Evolutionary conservation across 2,888 invertebrate species (phyloP).

Genomic region (Apamea sordens): DNA sequence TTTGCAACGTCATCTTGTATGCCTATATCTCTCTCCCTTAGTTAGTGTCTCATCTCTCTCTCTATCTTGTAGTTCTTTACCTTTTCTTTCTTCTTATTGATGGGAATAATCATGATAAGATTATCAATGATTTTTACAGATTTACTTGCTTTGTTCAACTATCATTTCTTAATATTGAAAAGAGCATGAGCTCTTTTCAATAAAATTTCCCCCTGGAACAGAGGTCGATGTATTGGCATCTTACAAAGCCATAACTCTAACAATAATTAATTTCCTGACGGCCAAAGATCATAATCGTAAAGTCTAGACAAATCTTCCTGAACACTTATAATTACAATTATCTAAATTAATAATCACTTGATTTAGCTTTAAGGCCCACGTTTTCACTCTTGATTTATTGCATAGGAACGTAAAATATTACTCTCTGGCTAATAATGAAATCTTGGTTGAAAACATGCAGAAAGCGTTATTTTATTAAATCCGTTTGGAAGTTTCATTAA

Average conservation of each 20-base stretch:
- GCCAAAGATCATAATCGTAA: slow-evolving; percentile 20
- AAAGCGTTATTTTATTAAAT: too few species aligned
- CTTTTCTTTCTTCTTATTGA: neutral
- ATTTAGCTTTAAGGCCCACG: slow-evolving; percentile 7
- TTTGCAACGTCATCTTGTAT: neutral
- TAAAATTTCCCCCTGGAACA: neutral
- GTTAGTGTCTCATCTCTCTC: too few species aligned
- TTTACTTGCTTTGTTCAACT: neutral
- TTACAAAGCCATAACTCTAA: slow-evolving; percentile 12
- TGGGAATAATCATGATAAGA: neutral
- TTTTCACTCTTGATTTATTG: slow-evolving; percentile 36
- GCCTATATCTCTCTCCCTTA: too few species aligned
- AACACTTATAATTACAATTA: slow-evolving; percentile 34
- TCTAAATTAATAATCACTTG: slow-evolving; percentile 42
- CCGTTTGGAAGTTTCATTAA: too few species aligned
- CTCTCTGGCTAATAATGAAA: neutral
- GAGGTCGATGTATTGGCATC: neutral
- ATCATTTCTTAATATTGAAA: neutral
- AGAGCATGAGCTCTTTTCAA: neutral
- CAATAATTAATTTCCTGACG: slow-evolving; percentile 33
- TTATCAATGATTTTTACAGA: neutral
- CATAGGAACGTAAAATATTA: neutral
- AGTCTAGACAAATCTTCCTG: slow-evolving; percentile 36
- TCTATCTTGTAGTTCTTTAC: neutral
- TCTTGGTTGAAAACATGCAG: neutral